phyloP scores from a whole-genome alignment of 2,888 invertebrate species.

The Lasioglossum vierecki region DNA sequence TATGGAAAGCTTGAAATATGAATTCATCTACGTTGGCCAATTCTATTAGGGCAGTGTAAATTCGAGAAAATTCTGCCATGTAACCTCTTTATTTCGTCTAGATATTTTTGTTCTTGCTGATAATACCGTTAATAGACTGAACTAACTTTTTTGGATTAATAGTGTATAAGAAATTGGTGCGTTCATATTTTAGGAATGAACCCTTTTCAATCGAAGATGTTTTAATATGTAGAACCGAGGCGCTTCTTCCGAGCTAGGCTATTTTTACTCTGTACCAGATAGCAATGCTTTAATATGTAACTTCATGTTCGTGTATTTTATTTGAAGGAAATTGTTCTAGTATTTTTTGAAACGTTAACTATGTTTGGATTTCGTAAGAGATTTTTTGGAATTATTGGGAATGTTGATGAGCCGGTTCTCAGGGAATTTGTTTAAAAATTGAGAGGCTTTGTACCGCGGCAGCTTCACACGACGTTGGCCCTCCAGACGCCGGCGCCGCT shows the following conservation, averaged over 20 bases:
- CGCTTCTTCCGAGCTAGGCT: not conserved
- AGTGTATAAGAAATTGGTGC: not conserved
- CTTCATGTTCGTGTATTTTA: too few relatives aligned
- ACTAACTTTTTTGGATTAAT: not conserved
- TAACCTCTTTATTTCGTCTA: not conserved
- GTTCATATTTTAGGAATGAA: not conserved
- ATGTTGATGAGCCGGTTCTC: not conserved
- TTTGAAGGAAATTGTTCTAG: not conserved
- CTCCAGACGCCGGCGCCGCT: constrained; percentile 75
- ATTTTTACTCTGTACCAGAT: too few relatives aligned
- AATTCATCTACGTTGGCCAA: too few relatives aligned
- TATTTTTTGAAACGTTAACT: not conserved
- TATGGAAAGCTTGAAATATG: too few relatives aligned
- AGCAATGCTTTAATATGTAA: too few relatives aligned
- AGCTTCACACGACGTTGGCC: constrained; percentile 58
- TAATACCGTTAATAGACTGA: too few relatives aligned
- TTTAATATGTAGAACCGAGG: not conserved
- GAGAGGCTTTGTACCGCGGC: constrained; percentile 16
- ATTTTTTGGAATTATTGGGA: not conserved
- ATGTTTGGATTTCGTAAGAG: not conserved
- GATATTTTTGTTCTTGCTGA: not conserved
- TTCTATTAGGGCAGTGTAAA: too few relatives aligned
- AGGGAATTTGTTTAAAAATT: constrained; percentile 59
- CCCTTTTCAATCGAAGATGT: not conserved
- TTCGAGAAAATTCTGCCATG: too few relatives aligned